These are phyloP conservation scores for Hirudo medicinalis DNA, from an alignment of 1,140 invertebrate genomes.

Conservation along the genomic window DNA sequence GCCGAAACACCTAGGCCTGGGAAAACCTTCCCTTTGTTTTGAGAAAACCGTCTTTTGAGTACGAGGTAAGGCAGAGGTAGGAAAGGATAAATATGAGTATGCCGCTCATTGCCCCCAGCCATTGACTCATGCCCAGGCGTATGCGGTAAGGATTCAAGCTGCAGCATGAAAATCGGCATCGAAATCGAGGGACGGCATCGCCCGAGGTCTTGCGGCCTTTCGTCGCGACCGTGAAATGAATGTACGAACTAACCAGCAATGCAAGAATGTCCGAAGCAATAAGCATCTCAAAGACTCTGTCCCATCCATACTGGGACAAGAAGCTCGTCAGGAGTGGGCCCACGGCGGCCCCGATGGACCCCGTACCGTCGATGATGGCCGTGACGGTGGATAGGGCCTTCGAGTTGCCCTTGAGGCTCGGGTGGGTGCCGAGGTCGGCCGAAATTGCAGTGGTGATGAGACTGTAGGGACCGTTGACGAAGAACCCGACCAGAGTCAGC, in stretches of 20 bases:
- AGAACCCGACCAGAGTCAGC: slow-evolving; percentile 59
- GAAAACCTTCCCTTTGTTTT: no score
- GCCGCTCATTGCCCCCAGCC: not conserved
- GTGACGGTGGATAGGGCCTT: slow-evolving; percentile 87
- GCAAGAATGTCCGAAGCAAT: slow-evolving; percentile 68
- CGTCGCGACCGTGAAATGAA: slow-evolving; percentile 3
- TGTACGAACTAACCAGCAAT: slow-evolving; percentile 45
- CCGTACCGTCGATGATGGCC: slow-evolving; percentile 90
- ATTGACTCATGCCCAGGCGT: not conserved
- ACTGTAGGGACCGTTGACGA: slow-evolving; percentile 89
- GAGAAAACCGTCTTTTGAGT: no score
- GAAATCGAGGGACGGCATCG: not conserved
- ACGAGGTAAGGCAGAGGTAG: not conserved
- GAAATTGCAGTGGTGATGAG: slow-evolving; percentile 90
- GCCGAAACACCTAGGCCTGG: no score
- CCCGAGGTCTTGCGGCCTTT: not conserved
- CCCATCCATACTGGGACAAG: slow-evolving; percentile 58
- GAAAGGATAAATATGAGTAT: not conserved
- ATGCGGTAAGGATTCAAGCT: not conserved
- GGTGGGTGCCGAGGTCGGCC: slow-evolving; percentile 79
- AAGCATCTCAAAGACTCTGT: slow-evolving; percentile 80
- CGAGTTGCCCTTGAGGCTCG: slow-evolving; percentile 64
- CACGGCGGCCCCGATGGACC: slow-evolving; percentile 79
- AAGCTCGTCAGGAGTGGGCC: slow-evolving; percentile 79
- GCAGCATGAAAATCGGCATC: not conserved